Conservation (phyloP, 2,888 invertebrate genomes). For the Lomographa bimaculata region DNA sequence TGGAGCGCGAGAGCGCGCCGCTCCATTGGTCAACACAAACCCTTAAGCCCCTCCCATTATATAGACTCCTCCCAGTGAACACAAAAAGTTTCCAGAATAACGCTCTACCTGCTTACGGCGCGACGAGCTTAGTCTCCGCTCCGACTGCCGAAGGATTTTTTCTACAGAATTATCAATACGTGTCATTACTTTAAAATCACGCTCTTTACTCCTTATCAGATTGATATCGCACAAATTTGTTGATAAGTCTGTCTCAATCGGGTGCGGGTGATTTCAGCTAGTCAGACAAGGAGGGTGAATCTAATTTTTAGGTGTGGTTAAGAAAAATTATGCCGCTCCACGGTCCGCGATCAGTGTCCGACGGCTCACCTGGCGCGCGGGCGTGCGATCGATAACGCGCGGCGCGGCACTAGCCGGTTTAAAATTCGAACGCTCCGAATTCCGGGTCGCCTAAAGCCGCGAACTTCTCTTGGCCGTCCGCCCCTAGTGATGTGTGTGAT, state of each 20-base stretch:
- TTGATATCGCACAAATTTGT: constrained; percentile 46
- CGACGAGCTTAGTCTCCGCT: constrained; percentile 55
- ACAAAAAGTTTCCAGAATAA: constrained; percentile 60
- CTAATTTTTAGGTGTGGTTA: constrained; percentile 65
- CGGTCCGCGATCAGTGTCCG: constrained; percentile 65
- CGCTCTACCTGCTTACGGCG: constrained; percentile 57
- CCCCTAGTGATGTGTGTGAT: constrained; percentile 71
- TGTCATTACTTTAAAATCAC: constrained; percentile 55
- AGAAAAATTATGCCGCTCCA: constrained; percentile 57
- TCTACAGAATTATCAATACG: constrained; percentile 44
- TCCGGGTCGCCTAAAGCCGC: constrained; percentile 49
- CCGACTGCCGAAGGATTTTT: constrained; percentile 50
- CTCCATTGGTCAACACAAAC: constrained; percentile 53
- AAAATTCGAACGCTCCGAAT: constrained; percentile 51
- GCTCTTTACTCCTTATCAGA: constrained; percentile 58
- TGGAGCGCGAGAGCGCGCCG: constrained; percentile 37
- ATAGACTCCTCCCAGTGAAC: constrained; percentile 74
- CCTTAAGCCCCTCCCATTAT: constrained; percentile 75
- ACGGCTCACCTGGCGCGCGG: constrained; percentile 69
- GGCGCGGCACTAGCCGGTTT: constrained; percentile 50
- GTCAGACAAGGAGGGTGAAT: constrained; percentile 60
- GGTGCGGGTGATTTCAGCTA: constrained; percentile 22
- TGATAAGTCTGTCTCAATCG: constrained; percentile 59
- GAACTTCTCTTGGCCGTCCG: constrained; percentile 37
- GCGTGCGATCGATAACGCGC: constrained; percentile 61